A percentile compares a stretch with the other conserved stretches of the same genome.
Evolutionary conservation across 2,888 invertebrate genomes (phyloP).

Genomic region (Leucoptera coffeella): DNA sequence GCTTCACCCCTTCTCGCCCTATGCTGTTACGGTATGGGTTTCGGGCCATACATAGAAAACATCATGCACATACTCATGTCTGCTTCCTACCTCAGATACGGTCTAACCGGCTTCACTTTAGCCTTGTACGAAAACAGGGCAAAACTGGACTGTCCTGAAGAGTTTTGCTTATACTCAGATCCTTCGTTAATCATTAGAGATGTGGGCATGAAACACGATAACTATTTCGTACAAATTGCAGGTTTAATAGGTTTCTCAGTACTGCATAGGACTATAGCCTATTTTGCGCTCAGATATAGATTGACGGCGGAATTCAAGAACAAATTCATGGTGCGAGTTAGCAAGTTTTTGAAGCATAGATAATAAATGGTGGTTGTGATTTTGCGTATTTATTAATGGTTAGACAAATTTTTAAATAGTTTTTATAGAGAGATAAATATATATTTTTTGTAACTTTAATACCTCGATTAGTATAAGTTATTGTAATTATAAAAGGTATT

Average conservation of each 20-base stretch:
- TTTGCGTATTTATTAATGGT: too few species aligned
- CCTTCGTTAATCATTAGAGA: conserved; percentile 58
- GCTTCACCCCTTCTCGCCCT: conserved; percentile 52
- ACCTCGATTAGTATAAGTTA: too few species aligned
- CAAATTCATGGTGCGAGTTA: conserved; percentile 45
- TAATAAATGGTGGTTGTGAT: too few species aligned
- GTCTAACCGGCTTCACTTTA: conserved; percentile 55
- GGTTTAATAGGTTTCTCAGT: conserved; percentile 52
- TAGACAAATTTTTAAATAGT: too few species aligned
- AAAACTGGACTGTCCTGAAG: conserved; percentile 53
- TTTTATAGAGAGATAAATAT: neutral
- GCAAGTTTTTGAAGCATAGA: conserved; percentile 48
- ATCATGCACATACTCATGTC: conserved; percentile 51
- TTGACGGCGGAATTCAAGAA: conserved; percentile 49
- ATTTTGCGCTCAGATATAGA: conserved; percentile 52
- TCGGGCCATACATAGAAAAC: conserved; percentile 44
- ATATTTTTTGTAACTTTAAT: too few species aligned
- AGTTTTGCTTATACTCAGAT: conserved; percentile 51
- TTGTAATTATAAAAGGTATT: too few species aligned
- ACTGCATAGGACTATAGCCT: conserved; percentile 45
- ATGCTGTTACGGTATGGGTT: conserved; percentile 59
- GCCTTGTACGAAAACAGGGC: conserved; percentile 56
- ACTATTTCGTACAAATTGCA: conserved; percentile 48
- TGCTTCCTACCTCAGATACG: conserved; percentile 60
- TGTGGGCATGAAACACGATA: conserved; percentile 52